Percentiles rank a stretch among this genome's conserved stretches.
phyloP scores from a whole-genome alignment of 2,797 vertebrate species.

The Botia almorhae region DNA sequence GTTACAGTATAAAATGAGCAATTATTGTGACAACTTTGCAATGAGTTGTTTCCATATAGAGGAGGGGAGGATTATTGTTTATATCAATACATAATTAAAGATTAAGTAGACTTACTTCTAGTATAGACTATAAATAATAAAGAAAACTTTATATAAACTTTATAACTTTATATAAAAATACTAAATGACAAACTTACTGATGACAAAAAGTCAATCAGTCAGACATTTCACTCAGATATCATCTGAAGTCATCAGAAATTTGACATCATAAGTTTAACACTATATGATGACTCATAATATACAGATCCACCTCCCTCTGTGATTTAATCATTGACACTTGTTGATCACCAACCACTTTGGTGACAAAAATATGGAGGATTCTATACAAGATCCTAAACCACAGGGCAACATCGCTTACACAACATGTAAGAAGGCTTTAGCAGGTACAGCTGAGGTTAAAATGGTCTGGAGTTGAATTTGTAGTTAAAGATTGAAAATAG shows the following conservation, averaged over 20 bases:
- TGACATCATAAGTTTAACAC: slow-evolving; percentile 33
- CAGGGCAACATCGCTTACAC: not conserved
- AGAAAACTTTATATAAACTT: not conserved
- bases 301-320: slow-evolving; percentile 35
- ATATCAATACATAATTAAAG: not conserved
- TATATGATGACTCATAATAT: slow-evolving; percentile 46
- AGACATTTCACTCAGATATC: slow-evolving; percentile 6
- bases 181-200: not conserved
- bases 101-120: not conserved
- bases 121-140: not conserved
- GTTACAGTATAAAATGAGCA: not conserved
- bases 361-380: slow-evolving; percentile 7
- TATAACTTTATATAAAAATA: not conserved
- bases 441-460: not conserved
- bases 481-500: too few relatives aligned
- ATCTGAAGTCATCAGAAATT: slow-evolving; percentile 35
- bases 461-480: too few relatives aligned
- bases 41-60: not conserved
- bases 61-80: not conserved
- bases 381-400: not conserved
- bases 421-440: not conserved
- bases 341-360: slow-evolving; percentile 40
- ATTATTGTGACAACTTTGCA: not conserved
- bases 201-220: slow-evolving; percentile 4
- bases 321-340: slow-evolving; percentile 44